Percentiles rank a stretch among this genome's conserved stretches.
Evolutionary conservation across 2,888 invertebrate species (phyloP).

Genomic region (Cheilosia scutellata): DNA sequence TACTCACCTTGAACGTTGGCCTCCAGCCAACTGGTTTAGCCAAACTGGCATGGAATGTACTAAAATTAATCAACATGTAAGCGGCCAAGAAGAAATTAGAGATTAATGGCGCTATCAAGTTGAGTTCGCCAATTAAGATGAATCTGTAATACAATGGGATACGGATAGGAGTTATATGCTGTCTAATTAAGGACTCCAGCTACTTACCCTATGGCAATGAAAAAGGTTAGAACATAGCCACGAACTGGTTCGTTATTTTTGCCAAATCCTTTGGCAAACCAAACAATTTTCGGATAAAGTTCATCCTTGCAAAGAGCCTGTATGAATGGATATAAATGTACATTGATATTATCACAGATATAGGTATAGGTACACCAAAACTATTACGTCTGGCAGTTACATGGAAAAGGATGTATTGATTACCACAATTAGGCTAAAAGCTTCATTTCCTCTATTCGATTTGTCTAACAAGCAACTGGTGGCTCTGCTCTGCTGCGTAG

Average conservation of each 20-base stretch:
- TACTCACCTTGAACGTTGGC: slow-evolving; percentile 92
- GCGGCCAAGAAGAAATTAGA: slow-evolving; percentile 98
- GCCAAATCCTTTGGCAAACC: slow-evolving; percentile 95
- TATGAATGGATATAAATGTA: not conserved
- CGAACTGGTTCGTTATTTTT: slow-evolving; percentile 93
- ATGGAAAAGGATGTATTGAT: slow-evolving; percentile 11
- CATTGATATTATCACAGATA: not conserved
- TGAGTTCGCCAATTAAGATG: slow-evolving; percentile 89
- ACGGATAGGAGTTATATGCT: not conserved
- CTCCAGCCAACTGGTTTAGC: slow-evolving; percentile 95
- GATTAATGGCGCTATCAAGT: slow-evolving; percentile 95
- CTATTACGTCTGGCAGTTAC: slow-evolving; percentile 4
- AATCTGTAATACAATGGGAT: slow-evolving; percentile 79
- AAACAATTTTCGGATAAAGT: slow-evolving; percentile 94
- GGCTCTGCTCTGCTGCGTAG: not conserved
- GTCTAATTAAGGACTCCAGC: slow-evolving; percentile 2
- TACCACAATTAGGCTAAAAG: slow-evolving; percentile 33
- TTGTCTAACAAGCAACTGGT: not conserved
- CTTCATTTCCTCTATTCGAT: slow-evolving; percentile 4
- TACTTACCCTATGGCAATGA: slow-evolving; percentile 93
- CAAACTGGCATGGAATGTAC: slow-evolving; percentile 96
- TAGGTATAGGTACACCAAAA: not conserved
- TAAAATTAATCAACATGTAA: slow-evolving; percentile 96
- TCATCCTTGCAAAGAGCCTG: slow-evolving; percentile 96
- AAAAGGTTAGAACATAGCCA: slow-evolving; percentile 96